These are phyloP conservation scores for Varanus komodoensis DNA, from an alignment of 2,113 vertebrate species.

Conservation along the genomic window DNA sequence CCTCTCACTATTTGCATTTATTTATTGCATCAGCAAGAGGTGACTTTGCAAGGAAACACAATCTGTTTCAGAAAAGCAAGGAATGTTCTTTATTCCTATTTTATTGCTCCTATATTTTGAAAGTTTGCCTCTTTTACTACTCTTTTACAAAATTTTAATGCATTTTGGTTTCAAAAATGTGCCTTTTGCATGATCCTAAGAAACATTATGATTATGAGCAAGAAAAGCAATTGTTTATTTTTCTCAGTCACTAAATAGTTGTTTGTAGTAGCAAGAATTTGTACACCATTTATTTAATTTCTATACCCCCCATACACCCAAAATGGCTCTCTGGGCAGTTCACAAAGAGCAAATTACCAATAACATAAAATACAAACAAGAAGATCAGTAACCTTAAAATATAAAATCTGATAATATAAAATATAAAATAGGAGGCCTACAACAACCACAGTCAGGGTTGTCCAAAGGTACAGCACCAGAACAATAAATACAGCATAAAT, in stretches of 20 bases:
- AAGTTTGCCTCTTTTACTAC: background rate
- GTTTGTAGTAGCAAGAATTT: background rate
- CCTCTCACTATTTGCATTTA: background rate
- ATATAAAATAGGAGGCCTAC: too few relatives aligned
- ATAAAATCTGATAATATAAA: too few relatives aligned
- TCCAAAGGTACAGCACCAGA: too few relatives aligned
- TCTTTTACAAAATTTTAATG: too few relatives aligned
- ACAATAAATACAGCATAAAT: too few relatives aligned
- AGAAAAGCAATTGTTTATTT: background rate
- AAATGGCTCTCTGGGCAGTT: too few relatives aligned
- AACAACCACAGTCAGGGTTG: too few relatives aligned
- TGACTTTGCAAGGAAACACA: background rate
- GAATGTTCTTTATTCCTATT: background rate
- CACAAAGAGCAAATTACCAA: too few relatives aligned
- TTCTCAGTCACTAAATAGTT: background rate
- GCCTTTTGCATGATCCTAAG: background rate
- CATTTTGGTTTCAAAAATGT: background rate
- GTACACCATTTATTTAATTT: too few relatives aligned
- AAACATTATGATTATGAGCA: background rate
- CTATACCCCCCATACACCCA: too few relatives aligned
- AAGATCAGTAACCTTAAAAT: too few relatives aligned
- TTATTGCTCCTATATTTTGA: background rate
- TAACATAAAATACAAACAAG: too few relatives aligned
- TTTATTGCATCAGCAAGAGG: background rate
- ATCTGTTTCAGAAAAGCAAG: background rate